These are phyloP conservation scores for Calypte anna DNA, from an alignment of 2,113 vertebrate species.

Conservation along the genomic window DNA sequence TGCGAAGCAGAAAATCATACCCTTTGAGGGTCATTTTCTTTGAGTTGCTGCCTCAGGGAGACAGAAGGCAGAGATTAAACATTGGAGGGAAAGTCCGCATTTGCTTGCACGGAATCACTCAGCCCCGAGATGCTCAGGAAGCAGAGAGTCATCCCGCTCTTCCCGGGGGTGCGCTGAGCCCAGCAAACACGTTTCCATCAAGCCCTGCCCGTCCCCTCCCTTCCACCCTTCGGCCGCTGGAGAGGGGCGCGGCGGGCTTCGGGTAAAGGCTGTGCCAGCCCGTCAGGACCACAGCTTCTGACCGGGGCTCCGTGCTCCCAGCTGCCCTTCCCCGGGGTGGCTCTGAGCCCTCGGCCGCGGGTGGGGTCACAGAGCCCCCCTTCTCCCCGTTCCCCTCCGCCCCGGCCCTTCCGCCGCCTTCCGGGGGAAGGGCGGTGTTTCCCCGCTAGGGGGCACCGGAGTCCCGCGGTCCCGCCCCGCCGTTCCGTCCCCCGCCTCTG, in stretches of 20 bases:
- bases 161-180: neutral
- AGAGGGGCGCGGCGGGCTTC: accelerated
- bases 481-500: neutral
- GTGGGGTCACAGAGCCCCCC: neutral
- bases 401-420: neutral
- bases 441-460: constrained; percentile 76
- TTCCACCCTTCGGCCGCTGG: neutral
- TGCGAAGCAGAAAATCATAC: constrained; percentile 49
- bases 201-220: neutral
- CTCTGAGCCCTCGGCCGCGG: neutral
- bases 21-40: constrained; percentile 56
- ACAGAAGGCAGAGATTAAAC: constrained; percentile 34
- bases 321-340: neutral
- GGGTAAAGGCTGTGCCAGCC: neutral
- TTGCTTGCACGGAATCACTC: neutral
- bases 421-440: neutral
- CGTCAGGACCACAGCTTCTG: accelerated
- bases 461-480: constrained; percentile 22
- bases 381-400: too few species aligned
- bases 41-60: constrained; percentile 45
- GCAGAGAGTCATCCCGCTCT: neutral
- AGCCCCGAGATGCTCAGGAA: neutral
- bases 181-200: neutral
- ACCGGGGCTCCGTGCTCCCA: neutral
- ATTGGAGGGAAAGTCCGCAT: neutral